Evolutionary conservation across 2,888 invertebrate species (phyloP), one percentile per base, ranked within the genome.

Genomic region (Campoplex nolae): DNA sequence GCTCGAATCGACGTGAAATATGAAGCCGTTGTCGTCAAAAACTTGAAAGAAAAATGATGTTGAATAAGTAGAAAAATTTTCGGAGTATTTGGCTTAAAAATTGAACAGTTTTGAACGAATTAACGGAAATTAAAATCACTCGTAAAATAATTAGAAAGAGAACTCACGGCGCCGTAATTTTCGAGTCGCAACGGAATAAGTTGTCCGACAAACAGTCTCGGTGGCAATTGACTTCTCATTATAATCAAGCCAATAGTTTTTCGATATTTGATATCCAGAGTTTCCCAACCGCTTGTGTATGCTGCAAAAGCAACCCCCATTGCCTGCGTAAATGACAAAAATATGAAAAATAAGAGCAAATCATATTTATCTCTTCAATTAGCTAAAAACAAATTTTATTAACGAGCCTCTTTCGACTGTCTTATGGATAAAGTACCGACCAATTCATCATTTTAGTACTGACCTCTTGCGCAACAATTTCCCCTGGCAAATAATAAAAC

Each of bases 401-500:
- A 8, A 28, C 23, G 28, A 58, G 28, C 11, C 23, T 23, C 8
- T 7, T 9, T 56, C 4, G 23, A 28, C 3, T 32, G 1, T 16
- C 32, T 32, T 32, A 13, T 16, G 7, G 28, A 62, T 0, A 4
- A 16, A 62, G 2, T 32, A 16, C 6, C 16, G 32, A 32, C 16
- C 16, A 13, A 28, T 70, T 45, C 23, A 13, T 8, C 6, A 23
- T 23, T 70, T 42, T 42, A 3, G 45, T 70, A 45, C 80, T 76
- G 48, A 88, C 89, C 87, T 89, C 79, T 13, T 73, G 68, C 13
- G 83, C 87, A n/a, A 88, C 76, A 23, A 88, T 85, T 76, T 88
- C 88, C 2, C 87, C 86, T 11, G 88, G 88, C n/a, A 87, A 82
- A 71, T 89, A 88, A 85, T 89, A 89, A 71, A 88, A 88, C 18